A percentile compares a stretch with the other conserved stretches of the same genome.
Conservation (phyloP, 2,797 vertebrate genomes). For the Alcedo quadribrachys region DNA sequence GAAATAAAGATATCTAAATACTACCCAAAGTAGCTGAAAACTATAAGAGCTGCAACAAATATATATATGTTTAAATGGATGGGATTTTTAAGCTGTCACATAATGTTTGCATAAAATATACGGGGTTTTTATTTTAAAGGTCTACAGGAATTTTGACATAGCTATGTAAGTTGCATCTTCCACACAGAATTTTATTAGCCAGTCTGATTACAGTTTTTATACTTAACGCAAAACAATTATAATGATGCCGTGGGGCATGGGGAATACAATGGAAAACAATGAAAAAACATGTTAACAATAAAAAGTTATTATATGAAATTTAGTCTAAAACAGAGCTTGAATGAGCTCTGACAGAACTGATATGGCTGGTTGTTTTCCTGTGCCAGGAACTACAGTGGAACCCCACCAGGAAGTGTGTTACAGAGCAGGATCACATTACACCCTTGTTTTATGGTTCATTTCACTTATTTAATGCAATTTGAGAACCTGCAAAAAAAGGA, state of each 20-base stretch:
- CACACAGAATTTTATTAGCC: neutral
- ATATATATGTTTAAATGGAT: neutral
- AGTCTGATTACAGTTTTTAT: neutral
- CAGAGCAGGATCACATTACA: slow-evolving; percentile 79
- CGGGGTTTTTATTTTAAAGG: neutral
- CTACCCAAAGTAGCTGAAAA: slow-evolving; percentile 11
- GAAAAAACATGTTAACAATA: slow-evolving; percentile 25
- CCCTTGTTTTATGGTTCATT: slow-evolving; percentile 81
- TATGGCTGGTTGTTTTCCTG: slow-evolving; percentile 77
- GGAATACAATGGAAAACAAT: slow-evolving; percentile 33
- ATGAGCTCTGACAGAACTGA: slow-evolving; percentile 69
- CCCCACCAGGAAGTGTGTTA: slow-evolving; percentile 77
- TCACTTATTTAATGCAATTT: slow-evolving; percentile 80
- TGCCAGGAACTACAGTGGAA: slow-evolving; percentile 79
- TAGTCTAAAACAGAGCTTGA: slow-evolving; percentile 73
- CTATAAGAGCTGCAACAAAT: neutral
- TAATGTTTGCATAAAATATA: neutral
- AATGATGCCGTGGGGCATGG: neutral
- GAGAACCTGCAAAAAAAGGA: slow-evolving; percentile 75
- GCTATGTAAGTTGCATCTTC: neutral
- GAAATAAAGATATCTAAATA: slow-evolving; percentile 44
- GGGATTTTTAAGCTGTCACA: neutral
- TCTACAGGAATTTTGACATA: neutral
- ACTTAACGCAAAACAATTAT: neutral
- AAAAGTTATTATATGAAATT: slow-evolving; percentile 64